phyloP scores from a whole-genome alignment of 2,888 invertebrate genomes.

The Aphidius colemani region DNA sequence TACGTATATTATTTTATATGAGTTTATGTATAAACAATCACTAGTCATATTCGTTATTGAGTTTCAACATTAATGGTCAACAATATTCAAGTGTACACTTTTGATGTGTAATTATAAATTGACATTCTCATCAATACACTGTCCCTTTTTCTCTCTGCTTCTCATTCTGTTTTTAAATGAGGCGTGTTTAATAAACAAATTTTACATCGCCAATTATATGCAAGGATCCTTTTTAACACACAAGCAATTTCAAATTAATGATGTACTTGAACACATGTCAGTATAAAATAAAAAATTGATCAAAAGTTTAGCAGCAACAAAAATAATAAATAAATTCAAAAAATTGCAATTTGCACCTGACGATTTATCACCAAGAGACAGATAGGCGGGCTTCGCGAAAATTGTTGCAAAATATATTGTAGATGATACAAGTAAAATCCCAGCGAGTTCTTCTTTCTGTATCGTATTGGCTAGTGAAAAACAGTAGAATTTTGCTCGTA shows the following conservation, averaged over 20 bases:
- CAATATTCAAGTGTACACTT: slow-evolving; percentile 8
- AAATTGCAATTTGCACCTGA: slow-evolving; percentile 14
- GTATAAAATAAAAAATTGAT: background rate
- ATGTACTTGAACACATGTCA: slow-evolving; percentile 5
- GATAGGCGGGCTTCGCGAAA: slow-evolving; percentile 34
- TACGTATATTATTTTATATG: background rate
- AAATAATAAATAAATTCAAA: background rate
- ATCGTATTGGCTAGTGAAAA: slow-evolving; percentile 36
- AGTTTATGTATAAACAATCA: background rate
- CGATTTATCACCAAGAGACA: slow-evolving; percentile 30
- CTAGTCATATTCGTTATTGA: background rate
- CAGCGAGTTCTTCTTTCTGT: slow-evolving; percentile 27
- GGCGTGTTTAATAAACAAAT: slow-evolving; percentile 21
- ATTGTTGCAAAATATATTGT: slow-evolving; percentile 37
- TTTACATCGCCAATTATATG: slow-evolving; percentile 17
- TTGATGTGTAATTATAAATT: background rate
- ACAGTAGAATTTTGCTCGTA: slow-evolving; percentile 35
- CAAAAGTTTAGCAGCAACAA: background rate
- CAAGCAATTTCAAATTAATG: background rate
- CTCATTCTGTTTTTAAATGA: background rate
- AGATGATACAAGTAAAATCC: slow-evolving; percentile 35
- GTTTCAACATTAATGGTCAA: slow-evolving; percentile 9
- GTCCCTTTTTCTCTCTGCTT: background rate
- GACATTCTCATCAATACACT: slow-evolving; percentile 9
- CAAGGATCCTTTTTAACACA: slow-evolving; percentile 3